A percentile compares a stretch with the other conserved stretches of the same genome.
These are phyloP conservation scores for Pseudocheirus occidentalis DNA, from an alignment of 2,797 vertebrate species.

Conservation along the genomic window DNA sequence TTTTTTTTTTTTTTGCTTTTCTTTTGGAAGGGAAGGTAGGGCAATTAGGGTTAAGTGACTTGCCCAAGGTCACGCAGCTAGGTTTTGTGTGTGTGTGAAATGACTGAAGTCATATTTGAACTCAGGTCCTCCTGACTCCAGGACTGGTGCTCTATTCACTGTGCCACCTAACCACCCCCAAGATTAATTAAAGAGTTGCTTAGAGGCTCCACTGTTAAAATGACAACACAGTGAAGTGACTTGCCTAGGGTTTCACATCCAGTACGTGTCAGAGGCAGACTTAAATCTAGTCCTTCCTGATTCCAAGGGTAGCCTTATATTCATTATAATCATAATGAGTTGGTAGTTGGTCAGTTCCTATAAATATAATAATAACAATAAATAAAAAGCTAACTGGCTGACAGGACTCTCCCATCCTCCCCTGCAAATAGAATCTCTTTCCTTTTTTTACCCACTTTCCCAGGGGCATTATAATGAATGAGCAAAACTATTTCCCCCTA, in stretches of 20 bases:
- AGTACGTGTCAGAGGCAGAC: neutral
- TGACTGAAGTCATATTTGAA: no score
- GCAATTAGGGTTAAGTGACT: no score
- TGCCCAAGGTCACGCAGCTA: no score
- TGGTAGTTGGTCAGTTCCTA: neutral
- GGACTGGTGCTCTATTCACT: no score
- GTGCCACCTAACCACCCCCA: no score
- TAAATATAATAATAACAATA: neutral
- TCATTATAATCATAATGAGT: neutral
- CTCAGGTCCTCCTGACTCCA: no score
- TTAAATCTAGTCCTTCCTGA: neutral
- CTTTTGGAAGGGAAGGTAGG: no score
- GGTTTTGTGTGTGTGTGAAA: no score
- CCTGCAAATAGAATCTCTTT: neutral
- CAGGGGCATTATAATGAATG: neutral
- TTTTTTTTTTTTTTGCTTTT: neutral
- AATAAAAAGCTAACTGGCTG: neutral
- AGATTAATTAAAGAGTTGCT: neutral
- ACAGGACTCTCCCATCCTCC: neutral
- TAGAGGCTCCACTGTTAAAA: neutral
- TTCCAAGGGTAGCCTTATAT: neutral
- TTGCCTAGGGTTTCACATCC: neutral
- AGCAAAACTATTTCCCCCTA: neutral
- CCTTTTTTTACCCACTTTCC: neutral
- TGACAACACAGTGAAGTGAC: neutral